Base-by-base conservation (phyloP, 2,113 vertebrate species). In the Ranitomeya variabilis region DNA sequence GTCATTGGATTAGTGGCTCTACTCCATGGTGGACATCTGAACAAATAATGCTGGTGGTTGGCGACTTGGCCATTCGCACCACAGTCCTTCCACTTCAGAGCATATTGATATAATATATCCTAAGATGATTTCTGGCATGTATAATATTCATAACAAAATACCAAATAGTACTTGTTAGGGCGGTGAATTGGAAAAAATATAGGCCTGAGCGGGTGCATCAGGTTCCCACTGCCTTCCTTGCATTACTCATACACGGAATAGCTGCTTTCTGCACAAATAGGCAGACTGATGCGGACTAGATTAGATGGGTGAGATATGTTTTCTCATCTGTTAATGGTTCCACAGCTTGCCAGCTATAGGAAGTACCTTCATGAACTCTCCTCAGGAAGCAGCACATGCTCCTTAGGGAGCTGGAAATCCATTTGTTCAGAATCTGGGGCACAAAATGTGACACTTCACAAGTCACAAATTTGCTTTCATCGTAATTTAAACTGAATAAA, bases 391-490 rank as follows among this genome's bases (percentile, higher is more conserved):
- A 54, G 76, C 60, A 55, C 45, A 87, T 80, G 86, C 51, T 87
- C 86, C 86, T 87, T 23, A 14, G 86, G 76, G 86, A 87, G 60
- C 60, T 80, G 77, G 16, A n/a, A 87, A 87, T 87, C 76, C 86
- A 87, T 87, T 87, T 87, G 86, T 80, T 26, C n/a, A 57, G 77
- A 87, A 87, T 87, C 86, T 87, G 86, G 86, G 77, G 86, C 86
- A 87, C 86, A 87, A 87, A 80, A 87, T 80, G 54, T 86, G 60
- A 87, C 86, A 87, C 76, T 87, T 87, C 62, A 67, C 77, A 80
- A 87, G 77, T 69, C 86, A 67, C 76, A 87, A 79, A 87, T 87
- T 87, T 69, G 15, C 86, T 87, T 80, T 79, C 59, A 52, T 57
- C 37, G 62, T 87, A 55, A 67, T 87, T 87, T 67, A 69, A 80